Base-by-base conservation (phyloP, 2,113 vertebrate species). In the Alosa alosa region DNA sequence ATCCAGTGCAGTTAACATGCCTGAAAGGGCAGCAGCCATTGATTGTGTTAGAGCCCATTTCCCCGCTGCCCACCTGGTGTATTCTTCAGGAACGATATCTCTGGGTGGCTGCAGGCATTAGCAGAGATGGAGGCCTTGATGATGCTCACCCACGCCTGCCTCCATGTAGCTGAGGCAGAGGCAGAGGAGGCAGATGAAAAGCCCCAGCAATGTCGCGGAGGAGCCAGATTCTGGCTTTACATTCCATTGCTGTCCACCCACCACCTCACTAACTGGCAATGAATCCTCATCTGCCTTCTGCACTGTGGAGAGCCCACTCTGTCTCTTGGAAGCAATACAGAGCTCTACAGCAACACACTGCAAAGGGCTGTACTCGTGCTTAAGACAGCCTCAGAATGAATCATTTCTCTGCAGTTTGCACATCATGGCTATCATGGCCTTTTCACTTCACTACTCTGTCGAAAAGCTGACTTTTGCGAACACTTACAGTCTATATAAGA, bases 191-290 rank as follows among this genome's bases (percentile, higher is more conserved):
- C 49, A 75, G 88, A 90, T 90, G 81, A 91, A 90, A 93, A 86
- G 89, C 83, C 44, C 20, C 18, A 88, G 78, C 52, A 78, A 15
- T 17, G 82, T 11, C 17, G 64, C 86, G 81, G 36, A 82, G 84
- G 52, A 78, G 86, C 82, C 86, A 6, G 84, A 89, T 86, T 57
- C 46, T 18, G 39, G 64, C 85, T 89, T 45, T 87, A 86, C 60
- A 81, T 64, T 39, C 82, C 86, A 86, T 82, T 91, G 86, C 41
- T 85, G 84, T 72, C 89, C 91, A 82, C 92, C 93, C 91, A 93
- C 93, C 91, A 88, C 86, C 87, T 89, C 83, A 60, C 81, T 93
- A 90, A 90, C 92, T 92, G 86, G 88, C 87, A 88, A 86, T 82
- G 78, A 85, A 57, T 87, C 91, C 91, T 93, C 91, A 90, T 91